Evolutionary conservation across 1,140 invertebrate genomes (phyloP), one percentile per base, ranked within the genome.

Genomic region (Sarcophaga bullata): DNA sequence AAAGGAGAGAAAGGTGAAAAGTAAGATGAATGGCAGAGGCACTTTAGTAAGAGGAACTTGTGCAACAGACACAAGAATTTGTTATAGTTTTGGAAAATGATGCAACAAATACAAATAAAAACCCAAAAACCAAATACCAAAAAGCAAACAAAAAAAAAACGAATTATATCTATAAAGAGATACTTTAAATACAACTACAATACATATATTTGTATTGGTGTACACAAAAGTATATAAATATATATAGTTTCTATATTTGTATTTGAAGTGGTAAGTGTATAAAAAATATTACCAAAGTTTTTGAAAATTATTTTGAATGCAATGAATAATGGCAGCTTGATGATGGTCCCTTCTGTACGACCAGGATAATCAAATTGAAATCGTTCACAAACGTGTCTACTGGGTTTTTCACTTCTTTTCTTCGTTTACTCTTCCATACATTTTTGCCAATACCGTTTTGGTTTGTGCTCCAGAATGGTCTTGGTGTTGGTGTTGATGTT

Each of bases 1-100:
- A 37, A 37, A 37, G 25, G 25, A 37, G 25, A n/a, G 25, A 37
- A 37, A 37, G 25, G 25, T 37, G 25, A 37, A 37, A 37, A 37
- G 25, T 37, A 37, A 37, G 25, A 37, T 37, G 25, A 37, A 37
- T 37, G 25, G 25, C 25, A 37, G 25, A 37, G 25, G 25, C 25
- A 37, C 25, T 37, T 37, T 37, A 37, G 25, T 2, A 37, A 37
- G 25, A 37, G 25, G 25, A 37, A 37, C 25, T 37, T 37, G 25
- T 48, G 13, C 73, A 76, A 49, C 73, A 76, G 48, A 50, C 48
- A 50, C 50, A 49, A 48, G 75, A 78, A 78, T 52, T 78, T 50
- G 75, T 78, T 48, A 78, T 78, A 78, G 75, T 78, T 78, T 78
- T 50, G 48, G 75, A 25, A 50, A 78, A 78, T 78, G 75, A 78